phyloP scores from a whole-genome alignment of 2,113 vertebrate genomes.

The Gallinago media region DNA sequence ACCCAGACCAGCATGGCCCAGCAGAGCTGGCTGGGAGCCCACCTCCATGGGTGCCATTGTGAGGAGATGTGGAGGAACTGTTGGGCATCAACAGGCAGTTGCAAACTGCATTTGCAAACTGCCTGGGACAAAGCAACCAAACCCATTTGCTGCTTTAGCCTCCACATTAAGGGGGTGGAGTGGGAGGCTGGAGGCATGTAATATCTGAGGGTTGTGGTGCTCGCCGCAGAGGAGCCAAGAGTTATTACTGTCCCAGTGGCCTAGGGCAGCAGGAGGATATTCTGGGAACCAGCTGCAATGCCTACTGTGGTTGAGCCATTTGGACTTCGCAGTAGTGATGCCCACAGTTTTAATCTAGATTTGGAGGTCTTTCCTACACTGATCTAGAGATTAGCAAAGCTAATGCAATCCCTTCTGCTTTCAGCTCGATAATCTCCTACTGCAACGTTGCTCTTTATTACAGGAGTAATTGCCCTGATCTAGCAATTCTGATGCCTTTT shows the following conservation, averaged over 20 bases:
- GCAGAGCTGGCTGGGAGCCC: neutral
- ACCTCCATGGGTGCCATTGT: accelerated
- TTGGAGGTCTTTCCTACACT: neutral
- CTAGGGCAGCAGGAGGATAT: neutral
- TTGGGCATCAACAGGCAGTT: neutral
- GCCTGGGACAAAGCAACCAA: neutral
- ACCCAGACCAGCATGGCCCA: neutral
- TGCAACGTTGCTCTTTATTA: neutral
- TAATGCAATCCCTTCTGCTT: neutral
- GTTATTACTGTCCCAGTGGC: neutral
- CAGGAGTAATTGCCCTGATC: neutral
- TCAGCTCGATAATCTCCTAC: neutral
- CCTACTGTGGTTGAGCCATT: neutral
- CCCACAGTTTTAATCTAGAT: neutral
- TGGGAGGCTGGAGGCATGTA: neutral
- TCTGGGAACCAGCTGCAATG: neutral
- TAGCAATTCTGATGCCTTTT: neutral
- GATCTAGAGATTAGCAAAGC: neutral
- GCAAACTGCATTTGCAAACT: neutral
- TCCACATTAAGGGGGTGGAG: neutral
- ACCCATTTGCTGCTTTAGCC: neutral
- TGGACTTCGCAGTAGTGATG: neutral
- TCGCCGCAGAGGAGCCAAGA: accelerated
- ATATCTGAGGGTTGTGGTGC: neutral
- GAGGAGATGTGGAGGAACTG: neutral